Evolutionary conservation across 2,797 vertebrate genomes (phyloP), one percentile per base, ranked within the genome.

Genomic region (Hirundo rustica): DNA sequence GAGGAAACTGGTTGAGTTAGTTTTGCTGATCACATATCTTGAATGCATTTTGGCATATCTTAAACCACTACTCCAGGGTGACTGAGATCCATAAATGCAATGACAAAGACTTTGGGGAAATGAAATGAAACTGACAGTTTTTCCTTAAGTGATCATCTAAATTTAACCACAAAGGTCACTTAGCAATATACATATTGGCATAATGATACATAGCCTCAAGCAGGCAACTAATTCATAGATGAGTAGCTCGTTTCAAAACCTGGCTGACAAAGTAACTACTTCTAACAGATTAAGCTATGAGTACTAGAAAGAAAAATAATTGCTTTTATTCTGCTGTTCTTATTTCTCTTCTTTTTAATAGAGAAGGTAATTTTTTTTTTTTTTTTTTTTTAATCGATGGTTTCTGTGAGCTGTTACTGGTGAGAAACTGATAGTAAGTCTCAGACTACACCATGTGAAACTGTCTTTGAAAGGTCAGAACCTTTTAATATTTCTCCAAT

Each of bases 151-250:
- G 44, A 84, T 80, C 60, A 55, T 85, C 81, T 83, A 77, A 93
- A 92, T 88, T 83, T 92, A 92, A 85, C 75, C 60, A 70, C 23
- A 92, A 92, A 93, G 87, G 82, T 89, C 87, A 94, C 44, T 86
- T 83, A 88, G 29, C 65, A 74, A 87, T 82, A 64, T 65, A 50
- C 40, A 51, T 44, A 62, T 85, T 82, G 91, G 45, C 42, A 45
- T 57, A 68, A 55, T 16, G 23, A 88, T 65, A 75, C 27, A 62
- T 42, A 32, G 68, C 81, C 71, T 89, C 68, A 89, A 78, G 89
- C 70, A 71, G 32, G n/a, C 60, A 92, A 13, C 12, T 77, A 93
- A 84, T 88, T 88, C 50, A 54, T 3, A 55, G 16, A 75, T 48
- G 25, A 64, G n/a, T 47, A 83, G 11, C 34, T 15, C 1, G 19